These are phyloP conservation scores for Amblyjoppa proteus DNA, from an alignment of 2,888 invertebrate species.

Conservation along the genomic window DNA sequence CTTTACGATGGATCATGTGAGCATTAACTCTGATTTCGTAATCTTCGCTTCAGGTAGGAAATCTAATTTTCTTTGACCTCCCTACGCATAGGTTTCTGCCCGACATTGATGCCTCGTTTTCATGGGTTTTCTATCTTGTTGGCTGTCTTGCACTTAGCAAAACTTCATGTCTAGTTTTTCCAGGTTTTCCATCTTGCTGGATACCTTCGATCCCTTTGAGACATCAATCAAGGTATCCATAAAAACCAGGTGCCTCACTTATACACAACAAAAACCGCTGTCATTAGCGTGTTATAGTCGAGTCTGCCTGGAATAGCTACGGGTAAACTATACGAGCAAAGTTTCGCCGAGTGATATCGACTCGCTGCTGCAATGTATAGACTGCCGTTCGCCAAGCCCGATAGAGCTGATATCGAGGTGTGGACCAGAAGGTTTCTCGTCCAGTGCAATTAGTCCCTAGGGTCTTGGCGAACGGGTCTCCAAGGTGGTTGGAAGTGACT, in stretches of 20 bases:
- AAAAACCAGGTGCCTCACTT: not conserved
- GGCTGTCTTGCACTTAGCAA: no score
- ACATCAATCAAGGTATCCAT: not conserved
- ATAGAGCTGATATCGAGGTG: slow-evolving; percentile 27
- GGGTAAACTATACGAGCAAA: slow-evolving; percentile 3
- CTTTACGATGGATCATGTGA: slow-evolving; percentile 6
- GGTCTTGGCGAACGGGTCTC: slow-evolving; percentile 69
- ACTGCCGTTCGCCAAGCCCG: not conserved
- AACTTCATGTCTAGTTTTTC: no score
- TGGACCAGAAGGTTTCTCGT: slow-evolving; percentile 43
- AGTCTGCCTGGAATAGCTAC: not conserved
- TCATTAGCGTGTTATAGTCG: not conserved
- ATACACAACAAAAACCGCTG: no score
- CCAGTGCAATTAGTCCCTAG: slow-evolving; percentile 76
- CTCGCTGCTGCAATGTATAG: not conserved
- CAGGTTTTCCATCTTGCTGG: no score
- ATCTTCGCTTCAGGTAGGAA: not conserved
- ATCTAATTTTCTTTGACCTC: not conserved
- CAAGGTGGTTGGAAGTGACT: slow-evolving; percentile 72
- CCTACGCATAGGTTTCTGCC: no score
- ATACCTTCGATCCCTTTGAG: no score
- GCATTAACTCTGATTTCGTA: not conserved
- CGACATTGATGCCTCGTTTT: no score
- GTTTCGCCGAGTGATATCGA: slow-evolving; percentile 33
- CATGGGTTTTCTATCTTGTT: no score